Evolutionary conservation across 2,113 vertebrate genomes (phyloP).

Genomic region (Turnix velox): DNA sequence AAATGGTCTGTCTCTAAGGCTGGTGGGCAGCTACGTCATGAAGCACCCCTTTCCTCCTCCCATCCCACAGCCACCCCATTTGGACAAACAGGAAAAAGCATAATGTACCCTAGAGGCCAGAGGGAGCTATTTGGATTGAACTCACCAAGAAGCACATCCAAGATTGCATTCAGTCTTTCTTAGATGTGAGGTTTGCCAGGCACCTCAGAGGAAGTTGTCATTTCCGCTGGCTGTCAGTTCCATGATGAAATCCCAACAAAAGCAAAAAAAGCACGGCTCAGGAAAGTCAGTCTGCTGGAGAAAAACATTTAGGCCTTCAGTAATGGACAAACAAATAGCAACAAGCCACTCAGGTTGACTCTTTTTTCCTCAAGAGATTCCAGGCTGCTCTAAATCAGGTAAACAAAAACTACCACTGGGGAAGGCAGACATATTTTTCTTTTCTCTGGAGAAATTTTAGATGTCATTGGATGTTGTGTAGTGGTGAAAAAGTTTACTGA

Average conservation of each 20-base stretch:
- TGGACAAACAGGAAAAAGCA: not conserved
- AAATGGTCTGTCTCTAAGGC: not conserved
- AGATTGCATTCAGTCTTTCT: not conserved
- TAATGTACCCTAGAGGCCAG: not conserved
- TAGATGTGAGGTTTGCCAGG: not conserved
- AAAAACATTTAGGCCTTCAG: not conserved
- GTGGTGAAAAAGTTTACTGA: not conserved
- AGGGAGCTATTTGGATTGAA: not conserved
- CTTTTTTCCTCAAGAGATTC: not conserved
- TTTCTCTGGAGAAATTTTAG: not conserved
- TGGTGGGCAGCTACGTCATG: fast-evolving
- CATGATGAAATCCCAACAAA: not conserved
- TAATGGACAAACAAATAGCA: not conserved
- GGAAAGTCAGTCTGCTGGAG: not conserved
- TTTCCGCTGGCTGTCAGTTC: not conserved
- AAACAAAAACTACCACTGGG: not conserved
- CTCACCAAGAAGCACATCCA: not conserved
- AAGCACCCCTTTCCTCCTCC: not conserved
- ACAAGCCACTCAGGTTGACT: not conserved
- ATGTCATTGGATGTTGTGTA: not conserved
- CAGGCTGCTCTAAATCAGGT: not conserved
- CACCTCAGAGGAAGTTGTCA: not conserved
- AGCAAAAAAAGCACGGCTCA: not conserved
- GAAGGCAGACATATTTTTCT: not conserved
- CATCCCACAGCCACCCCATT: fast-evolving